phyloP scores from a whole-genome alignment of 2,888 invertebrate genomes.

The Epirrhoe alternata region DNA sequence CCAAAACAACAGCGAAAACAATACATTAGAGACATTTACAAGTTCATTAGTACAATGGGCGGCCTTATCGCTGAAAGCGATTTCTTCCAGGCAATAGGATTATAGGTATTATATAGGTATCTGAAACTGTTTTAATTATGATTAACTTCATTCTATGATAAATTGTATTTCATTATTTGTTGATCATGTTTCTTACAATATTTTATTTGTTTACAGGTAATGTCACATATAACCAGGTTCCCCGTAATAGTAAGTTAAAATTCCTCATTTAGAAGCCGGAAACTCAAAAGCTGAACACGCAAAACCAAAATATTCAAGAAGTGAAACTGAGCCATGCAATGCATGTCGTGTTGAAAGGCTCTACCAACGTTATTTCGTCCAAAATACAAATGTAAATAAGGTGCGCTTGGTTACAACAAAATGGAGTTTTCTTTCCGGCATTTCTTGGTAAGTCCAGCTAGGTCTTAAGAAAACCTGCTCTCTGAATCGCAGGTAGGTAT shows the following conservation, averaged over 20 bases:
- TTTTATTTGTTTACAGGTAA: slow-evolving; percentile 18
- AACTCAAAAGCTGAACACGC: slow-evolving; percentile 12
- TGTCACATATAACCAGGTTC: neutral
- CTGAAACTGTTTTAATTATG: too few relatives aligned
- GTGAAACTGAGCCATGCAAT: neutral
- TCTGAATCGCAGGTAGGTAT: too few relatives aligned
- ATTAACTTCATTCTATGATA: neutral
- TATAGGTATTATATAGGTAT: too few relatives aligned
- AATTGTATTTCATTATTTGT: neutral
- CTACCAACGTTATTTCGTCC: slow-evolving; percentile 1
- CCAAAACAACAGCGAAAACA: too few relatives aligned
- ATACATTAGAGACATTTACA: too few relatives aligned
- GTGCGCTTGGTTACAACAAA: slow-evolving; percentile 1
- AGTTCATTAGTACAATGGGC: too few relatives aligned
- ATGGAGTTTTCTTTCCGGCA: slow-evolving; percentile 11
- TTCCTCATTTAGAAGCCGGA: neutral
- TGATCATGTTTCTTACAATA: neutral
- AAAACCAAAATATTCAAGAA: slow-evolving; percentile 4
- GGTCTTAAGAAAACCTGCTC: neutral
- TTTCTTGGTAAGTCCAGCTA: too few relatives aligned
- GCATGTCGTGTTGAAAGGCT: slow-evolving; percentile 12
- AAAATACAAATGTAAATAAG: slow-evolving; percentile 7
- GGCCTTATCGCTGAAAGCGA: too few relatives aligned
- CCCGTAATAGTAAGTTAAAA: neutral
- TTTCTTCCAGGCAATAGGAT: too few relatives aligned